Evolutionary conservation across 2,113 vertebrate genomes (phyloP).

Genomic region (Dromiciops gliroides): DNA sequence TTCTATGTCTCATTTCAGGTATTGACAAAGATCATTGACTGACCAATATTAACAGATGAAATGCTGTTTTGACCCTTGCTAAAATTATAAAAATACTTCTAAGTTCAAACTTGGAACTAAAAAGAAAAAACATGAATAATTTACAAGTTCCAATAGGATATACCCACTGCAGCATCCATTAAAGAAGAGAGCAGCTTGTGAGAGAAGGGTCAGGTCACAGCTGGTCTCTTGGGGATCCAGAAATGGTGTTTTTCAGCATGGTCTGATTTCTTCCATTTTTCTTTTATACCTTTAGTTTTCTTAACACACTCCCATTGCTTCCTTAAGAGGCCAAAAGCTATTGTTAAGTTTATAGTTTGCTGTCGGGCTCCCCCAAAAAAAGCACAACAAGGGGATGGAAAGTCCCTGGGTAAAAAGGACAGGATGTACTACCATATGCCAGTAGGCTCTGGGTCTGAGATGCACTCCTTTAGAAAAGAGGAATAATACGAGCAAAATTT

Average conservation of each 20-base stretch:
- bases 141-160: background rate
- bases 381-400: background rate
- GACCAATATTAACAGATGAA: background rate
- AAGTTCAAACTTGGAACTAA: background rate
- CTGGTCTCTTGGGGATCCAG: background rate
- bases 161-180: background rate
- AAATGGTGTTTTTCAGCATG: constrained; percentile 8
- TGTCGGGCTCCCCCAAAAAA: background rate
- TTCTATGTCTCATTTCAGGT: background rate
- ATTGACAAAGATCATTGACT: background rate
- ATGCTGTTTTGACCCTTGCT: background rate
- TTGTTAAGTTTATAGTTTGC: background rate
- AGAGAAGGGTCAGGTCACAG: background rate
- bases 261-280: background rate
- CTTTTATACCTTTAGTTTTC: background rate
- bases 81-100: background rate
- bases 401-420: background rate
- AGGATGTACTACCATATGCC: background rate
- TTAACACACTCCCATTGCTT: background rate
- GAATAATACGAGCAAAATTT: background rate
- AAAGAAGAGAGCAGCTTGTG: background rate
- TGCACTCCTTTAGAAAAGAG: background rate
- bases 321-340: background rate
- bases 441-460: background rate
- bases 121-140: background rate